These are phyloP conservation scores for Halcyon leucocephala DNA, from an alignment of 2,797 vertebrate genomes.

Conservation along the genomic window DNA sequence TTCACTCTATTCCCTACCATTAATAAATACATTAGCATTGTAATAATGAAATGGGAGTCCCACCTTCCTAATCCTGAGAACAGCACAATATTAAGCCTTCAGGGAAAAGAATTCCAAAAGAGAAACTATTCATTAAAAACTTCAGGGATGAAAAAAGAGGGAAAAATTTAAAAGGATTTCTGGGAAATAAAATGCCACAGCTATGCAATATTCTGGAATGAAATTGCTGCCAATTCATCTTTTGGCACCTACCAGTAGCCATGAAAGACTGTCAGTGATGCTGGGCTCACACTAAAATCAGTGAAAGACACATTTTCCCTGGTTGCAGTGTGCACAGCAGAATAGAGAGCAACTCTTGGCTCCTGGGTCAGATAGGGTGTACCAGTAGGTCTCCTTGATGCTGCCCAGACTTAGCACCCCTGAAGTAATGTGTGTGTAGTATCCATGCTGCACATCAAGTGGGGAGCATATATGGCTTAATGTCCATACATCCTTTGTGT, in stretches of 20 bases:
- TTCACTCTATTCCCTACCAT: not conserved
- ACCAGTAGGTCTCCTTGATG: not conserved
- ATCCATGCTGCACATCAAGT: not conserved
- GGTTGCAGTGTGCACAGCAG: not conserved
- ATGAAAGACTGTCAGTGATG: not conserved
- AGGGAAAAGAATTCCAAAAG: not conserved
- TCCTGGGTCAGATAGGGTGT: not conserved
- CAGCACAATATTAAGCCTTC: not conserved
- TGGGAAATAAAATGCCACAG: not conserved
- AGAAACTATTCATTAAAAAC: constrained; percentile 3
- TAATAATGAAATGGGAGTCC: not conserved
- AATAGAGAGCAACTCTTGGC: not conserved
- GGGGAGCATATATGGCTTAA: not conserved
- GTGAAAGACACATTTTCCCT: not conserved
- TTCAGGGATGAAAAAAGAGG: not conserved
- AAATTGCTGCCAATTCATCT: not conserved
- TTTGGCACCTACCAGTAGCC: not conserved
- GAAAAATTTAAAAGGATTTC: not conserved
- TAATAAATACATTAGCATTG: not conserved
- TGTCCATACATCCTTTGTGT: not conserved
- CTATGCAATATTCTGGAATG: not conserved
- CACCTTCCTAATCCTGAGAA: not conserved
- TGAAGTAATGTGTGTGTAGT: not conserved
- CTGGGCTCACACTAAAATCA: not conserved
- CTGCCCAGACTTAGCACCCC: not conserved